These are phyloP conservation scores for Agelastica alni DNA, from an alignment of 2,888 invertebrate genomes.

Conservation along the genomic window DNA sequence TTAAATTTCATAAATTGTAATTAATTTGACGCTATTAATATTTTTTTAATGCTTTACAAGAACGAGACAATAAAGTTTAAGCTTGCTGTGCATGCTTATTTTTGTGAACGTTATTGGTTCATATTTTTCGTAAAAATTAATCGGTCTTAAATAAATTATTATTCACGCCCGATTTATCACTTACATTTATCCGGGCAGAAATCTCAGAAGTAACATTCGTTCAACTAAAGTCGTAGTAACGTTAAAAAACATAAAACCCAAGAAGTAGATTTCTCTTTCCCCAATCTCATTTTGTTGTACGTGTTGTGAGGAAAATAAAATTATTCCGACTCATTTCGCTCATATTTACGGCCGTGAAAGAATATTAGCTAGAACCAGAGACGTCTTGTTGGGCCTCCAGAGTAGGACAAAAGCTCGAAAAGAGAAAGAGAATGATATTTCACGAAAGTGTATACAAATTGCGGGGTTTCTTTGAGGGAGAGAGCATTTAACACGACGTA, in stretches of 20 bases:
- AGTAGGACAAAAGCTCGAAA: constrained; percentile 5
- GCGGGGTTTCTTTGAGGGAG: constrained; percentile 1
- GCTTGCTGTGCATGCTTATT: too few species aligned
- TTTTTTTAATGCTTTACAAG: too few species aligned
- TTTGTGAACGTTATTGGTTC: too few species aligned
- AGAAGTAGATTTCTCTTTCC: constrained; percentile 24
- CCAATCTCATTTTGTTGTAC: constrained; percentile 30
- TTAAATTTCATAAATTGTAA: too few species aligned
- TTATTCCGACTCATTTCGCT: constrained; percentile 42
- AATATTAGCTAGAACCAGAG: constrained; percentile 41
- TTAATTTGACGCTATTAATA: too few species aligned
- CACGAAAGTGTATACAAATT: constrained; percentile 6
- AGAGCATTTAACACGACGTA: background rate
- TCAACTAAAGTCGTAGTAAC: constrained; percentile 9
- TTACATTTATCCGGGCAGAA: constrained; percentile 6
- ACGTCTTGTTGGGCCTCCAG: constrained; percentile 23
- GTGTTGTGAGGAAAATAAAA: constrained; percentile 40
- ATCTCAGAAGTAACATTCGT: constrained; percentile 18
- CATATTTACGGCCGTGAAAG: constrained; percentile 40
- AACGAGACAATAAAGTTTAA: too few species aligned
- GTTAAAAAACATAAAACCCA: constrained; percentile 29
- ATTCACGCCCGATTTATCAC: constrained; percentile 11
- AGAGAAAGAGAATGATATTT: constrained; percentile 2
- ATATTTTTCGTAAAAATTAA: too few species aligned
- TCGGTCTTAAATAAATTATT: too few species aligned